phyloP scores from a whole-genome alignment of 2,888 invertebrate species.

The Protodeltote pygarga region DNA sequence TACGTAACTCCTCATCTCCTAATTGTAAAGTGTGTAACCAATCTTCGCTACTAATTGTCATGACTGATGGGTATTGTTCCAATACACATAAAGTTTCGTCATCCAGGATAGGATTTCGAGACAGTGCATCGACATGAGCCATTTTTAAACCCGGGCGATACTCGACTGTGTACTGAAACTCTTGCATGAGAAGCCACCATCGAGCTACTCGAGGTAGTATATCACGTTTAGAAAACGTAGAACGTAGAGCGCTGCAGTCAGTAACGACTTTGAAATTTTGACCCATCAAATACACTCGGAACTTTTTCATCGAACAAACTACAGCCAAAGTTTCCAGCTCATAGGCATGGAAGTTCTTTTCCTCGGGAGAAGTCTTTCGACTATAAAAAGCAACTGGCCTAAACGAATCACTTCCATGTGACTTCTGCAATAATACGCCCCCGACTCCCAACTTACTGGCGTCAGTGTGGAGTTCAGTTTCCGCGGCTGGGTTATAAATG shows the following conservation, averaged over 20 bases:
- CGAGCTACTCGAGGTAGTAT: too few species aligned
- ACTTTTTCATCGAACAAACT: conserved; percentile 7
- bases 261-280: conserved; percentile 10
- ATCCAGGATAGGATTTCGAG: not conserved
- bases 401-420: not conserved
- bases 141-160: not conserved
- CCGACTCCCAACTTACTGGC: conserved; percentile 1
- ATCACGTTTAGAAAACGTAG: conserved; percentile 2
- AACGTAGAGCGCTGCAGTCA: conserved; percentile 18
- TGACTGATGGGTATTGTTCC: not conserved
- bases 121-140: not conserved
- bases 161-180: not conserved
- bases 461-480: not conserved
- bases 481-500: not conserved
- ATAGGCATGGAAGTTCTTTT: conserved; percentile 37
- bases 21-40: conserved; percentile 6
- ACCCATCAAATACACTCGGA: conserved; percentile 10
- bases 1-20: not conserved
- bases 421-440: not conserved
- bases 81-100: not conserved
- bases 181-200: too few species aligned
- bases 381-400: conserved; percentile 35
- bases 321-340: conserved; percentile 43
- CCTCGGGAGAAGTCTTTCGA: conserved; percentile 39
- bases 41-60: not conserved